Conservation (phyloP, 1,140 invertebrate genomes). For the Cyrtorhinus lividipennis region DNA sequence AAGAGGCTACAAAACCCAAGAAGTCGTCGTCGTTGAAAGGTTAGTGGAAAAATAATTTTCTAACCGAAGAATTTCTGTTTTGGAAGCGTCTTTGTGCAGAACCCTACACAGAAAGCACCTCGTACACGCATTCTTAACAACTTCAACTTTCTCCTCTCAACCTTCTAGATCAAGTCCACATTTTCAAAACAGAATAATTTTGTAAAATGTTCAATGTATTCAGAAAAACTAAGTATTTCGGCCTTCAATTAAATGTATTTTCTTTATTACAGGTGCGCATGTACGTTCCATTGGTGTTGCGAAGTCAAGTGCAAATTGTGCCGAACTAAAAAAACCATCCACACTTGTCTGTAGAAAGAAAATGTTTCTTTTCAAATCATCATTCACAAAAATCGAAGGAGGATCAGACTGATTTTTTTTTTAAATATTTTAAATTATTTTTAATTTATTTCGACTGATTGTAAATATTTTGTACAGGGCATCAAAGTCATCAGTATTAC, state of each 20-base stretch:
- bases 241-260: not conserved
- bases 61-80: no score
- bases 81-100: no score
- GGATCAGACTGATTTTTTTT: slow-evolving; percentile 7
- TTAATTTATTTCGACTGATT: slow-evolving; percentile 16
- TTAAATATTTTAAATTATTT: slow-evolving; percentile 11
- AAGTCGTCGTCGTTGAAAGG: slow-evolving; percentile 66
- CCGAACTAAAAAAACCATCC: slow-evolving; percentile 70
- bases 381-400: slow-evolving; percentile 1
- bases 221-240: not conserved
- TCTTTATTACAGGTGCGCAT: slow-evolving; percentile 49
- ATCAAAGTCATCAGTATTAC: slow-evolving; percentile 16
- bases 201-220: no score
- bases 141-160: no score
- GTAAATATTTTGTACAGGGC: slow-evolving; percentile 13
- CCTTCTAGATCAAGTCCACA: no score
- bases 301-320: slow-evolving; percentile 90
- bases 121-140: no score
- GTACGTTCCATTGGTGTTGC: slow-evolving; percentile 95
- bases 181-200: no score
- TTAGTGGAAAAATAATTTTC: no score
- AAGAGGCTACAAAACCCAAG: slow-evolving; percentile 73
- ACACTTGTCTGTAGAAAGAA: slow-evolving; percentile 64
- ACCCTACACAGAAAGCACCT: no score
- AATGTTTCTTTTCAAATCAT: no score